Evolutionary conservation across 2,113 vertebrate genomes (phyloP).

Genomic region (Tenebrosternarchus preto): DNA sequence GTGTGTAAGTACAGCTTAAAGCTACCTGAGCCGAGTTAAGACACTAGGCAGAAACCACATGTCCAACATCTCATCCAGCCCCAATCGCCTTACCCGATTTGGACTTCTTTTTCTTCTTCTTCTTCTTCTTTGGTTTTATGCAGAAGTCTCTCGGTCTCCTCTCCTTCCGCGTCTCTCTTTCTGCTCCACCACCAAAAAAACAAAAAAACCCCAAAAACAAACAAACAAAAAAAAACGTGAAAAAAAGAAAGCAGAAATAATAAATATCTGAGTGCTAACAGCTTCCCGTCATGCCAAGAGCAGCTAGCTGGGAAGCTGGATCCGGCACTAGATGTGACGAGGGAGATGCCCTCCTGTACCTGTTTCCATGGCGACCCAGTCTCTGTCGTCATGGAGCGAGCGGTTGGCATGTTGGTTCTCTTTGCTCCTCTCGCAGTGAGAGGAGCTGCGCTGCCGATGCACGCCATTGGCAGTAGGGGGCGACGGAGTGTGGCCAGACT

Average conservation of each 20-base stretch:
- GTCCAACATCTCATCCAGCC: not conserved
- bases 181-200: conserved; percentile 72
- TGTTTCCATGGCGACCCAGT: conserved; percentile 61
- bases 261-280: not conserved
- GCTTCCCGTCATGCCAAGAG: not conserved
- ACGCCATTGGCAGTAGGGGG: conserved; percentile 61
- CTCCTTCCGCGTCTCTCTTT: conserved; percentile 77
- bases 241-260: not conserved
- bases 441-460: conserved; percentile 63
- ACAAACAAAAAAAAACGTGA: not conserved
- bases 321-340: conserved; percentile 30
- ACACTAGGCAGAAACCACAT: conserved; percentile 6
- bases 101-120: conserved; percentile 86
- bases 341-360: conserved; percentile 63
- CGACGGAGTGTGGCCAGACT: conserved; percentile 65
- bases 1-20: not conserved
- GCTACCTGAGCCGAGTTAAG: conserved; percentile 5
- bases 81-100: conserved; percentile 79
- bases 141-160: conserved; percentile 82
- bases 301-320: not conserved
- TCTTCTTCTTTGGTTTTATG: conserved; percentile 91
- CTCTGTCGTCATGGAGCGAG: conserved; percentile 63
- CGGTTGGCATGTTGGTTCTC: conserved; percentile 65
- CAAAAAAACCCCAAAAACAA: not conserved
- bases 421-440: conserved; percentile 67